A percentile compares a stretch with the other conserved stretches of the same genome.
These are phyloP conservation scores for Brotula barbata DNA, from an alignment of 2,797 vertebrate species.

Conservation along the genomic window DNA sequence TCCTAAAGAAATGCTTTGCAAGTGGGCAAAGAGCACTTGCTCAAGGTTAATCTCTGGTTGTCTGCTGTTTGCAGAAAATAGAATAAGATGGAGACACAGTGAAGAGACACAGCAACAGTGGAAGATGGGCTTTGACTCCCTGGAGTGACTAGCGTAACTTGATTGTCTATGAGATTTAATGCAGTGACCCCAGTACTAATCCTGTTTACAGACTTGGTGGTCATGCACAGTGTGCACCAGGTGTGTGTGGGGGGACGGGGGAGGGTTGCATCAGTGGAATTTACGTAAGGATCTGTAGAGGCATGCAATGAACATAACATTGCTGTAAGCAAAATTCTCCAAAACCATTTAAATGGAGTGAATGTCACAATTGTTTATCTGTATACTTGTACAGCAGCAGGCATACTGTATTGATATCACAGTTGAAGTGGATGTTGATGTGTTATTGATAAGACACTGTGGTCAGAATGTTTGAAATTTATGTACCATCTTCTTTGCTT, in stretches of 20 bases:
- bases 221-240: slow-evolving; percentile 37
- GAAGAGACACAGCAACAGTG: slow-evolving; percentile 29
- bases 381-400: too few relatives aligned
- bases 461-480: slow-evolving; percentile 47
- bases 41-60: slow-evolving; percentile 38
- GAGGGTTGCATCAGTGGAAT: slow-evolving; percentile 18
- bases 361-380: too few relatives aligned
- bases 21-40: slow-evolving; percentile 25
- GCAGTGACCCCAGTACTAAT: slow-evolving; percentile 63
- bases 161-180: slow-evolving; percentile 73
- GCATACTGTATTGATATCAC: too few relatives aligned
- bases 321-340: too few relatives aligned
- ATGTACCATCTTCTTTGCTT: slow-evolving; percentile 51
- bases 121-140: slow-evolving; percentile 43
- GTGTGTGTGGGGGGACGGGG: slow-evolving; percentile 35
- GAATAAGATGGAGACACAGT: slow-evolving; percentile 12
- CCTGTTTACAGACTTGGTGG: slow-evolving; percentile 60
- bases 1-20: slow-evolving; percentile 3
- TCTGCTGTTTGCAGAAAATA: slow-evolving; percentile 54
- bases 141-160: slow-evolving; percentile 51
- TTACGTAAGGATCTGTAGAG: slow-evolving; percentile 18
- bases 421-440: slow-evolving; percentile 44
- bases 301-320: neutral
- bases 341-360: too few relatives aligned
- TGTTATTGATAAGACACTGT: slow-evolving; percentile 39